Percentiles rank a stretch among this genome's conserved stretches.
These are phyloP conservation scores for Ceraclea dissimilis DNA, from an alignment of 2,888 invertebrate genomes.

Conservation along the genomic window DNA sequence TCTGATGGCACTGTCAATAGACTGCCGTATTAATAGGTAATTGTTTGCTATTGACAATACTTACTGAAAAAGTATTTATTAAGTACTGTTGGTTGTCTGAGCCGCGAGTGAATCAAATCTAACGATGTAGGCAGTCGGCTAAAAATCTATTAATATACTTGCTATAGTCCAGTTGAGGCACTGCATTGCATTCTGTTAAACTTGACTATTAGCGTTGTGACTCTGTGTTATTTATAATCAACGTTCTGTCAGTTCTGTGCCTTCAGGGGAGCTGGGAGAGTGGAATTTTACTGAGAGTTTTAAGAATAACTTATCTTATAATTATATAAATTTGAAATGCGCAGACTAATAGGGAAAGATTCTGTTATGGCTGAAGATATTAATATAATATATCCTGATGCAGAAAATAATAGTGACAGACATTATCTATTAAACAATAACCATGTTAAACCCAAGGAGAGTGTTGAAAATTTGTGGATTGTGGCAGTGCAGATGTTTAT, in stretches of 20 bases:
- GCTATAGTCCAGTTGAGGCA: too few species aligned
- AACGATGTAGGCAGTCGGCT: too few species aligned
- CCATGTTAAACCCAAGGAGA: constrained; percentile 11
- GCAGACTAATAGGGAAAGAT: constrained; percentile 13
- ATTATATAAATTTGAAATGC: constrained; percentile 16
- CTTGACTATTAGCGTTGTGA: neutral
- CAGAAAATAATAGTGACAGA: constrained; percentile 13
- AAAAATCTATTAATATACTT: too few species aligned
- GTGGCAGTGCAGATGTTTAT: constrained; percentile 74
- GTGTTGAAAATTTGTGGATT: constrained; percentile 52
- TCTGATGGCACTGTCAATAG: too few species aligned
- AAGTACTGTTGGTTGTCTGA: too few species aligned
- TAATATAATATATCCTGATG: constrained; percentile 2
- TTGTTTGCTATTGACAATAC: too few species aligned
- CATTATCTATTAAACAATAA: constrained; percentile 13
- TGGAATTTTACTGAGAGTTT: neutral
- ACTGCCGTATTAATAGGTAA: too few species aligned
- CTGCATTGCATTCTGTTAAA: too few species aligned
- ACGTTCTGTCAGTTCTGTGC: neutral
- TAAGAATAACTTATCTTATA: neutral
- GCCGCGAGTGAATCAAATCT: too few species aligned
- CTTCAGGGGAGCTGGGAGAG: neutral
- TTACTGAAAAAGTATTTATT: too few species aligned
- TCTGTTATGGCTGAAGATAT: constrained; percentile 13
- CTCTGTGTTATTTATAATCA: neutral